Conservation (phyloP, 2,113 vertebrate genomes). For the Parus major region DNA sequence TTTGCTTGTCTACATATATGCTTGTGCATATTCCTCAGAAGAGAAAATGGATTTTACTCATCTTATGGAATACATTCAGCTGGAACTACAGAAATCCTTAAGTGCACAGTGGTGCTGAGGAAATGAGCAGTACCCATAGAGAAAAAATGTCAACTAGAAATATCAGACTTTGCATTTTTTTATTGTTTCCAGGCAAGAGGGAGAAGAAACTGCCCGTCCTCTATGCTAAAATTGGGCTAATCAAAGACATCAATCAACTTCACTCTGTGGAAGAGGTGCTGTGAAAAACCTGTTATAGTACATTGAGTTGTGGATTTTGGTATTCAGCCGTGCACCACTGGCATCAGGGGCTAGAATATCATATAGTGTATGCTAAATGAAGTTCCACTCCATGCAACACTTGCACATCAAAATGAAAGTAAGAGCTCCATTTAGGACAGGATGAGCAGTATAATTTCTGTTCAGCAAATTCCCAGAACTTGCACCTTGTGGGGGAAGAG, state of each 20-base stretch:
- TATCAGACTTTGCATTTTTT: background rate
- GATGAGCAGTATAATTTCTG: background rate
- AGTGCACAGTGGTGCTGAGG: background rate
- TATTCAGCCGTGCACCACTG: background rate
- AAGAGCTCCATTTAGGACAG: slow-evolving; percentile 16
- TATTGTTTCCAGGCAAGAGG: background rate
- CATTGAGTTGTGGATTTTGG: background rate
- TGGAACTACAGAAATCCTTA: background rate
- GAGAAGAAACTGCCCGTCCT: background rate
- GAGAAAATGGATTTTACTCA: background rate
- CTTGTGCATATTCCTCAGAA: background rate
- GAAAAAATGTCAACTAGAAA: background rate
- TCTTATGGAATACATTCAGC: background rate
- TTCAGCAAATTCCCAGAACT: slow-evolving; percentile 17
- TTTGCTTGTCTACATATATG: background rate
- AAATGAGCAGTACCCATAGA: background rate
- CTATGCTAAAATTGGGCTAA: slow-evolving; percentile 19
- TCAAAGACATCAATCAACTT: slow-evolving; percentile 41
- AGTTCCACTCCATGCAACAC: slow-evolving; percentile 4
- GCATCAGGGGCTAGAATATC: background rate
- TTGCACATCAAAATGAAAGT: slow-evolving; percentile 19
- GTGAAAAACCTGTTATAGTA: background rate
- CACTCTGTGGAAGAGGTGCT: background rate
- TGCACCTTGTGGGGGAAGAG: background rate
- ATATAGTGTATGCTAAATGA: background rate